These are phyloP conservation scores for Chaetophractus vellerosus DNA, from an alignment of 2,797 vertebrate species.

Conservation along the genomic window DNA sequence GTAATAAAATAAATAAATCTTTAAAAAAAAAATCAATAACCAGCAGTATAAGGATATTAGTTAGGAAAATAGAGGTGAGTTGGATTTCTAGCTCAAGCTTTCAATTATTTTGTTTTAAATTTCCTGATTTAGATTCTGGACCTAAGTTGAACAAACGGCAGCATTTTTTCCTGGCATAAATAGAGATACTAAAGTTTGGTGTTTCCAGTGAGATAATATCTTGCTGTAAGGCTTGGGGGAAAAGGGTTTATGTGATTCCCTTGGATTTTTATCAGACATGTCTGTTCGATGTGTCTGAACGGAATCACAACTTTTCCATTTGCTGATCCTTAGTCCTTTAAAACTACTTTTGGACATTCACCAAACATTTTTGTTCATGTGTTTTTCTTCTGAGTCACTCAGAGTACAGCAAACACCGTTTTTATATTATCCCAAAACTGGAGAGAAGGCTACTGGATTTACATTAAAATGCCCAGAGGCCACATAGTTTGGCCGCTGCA, in stretches of 20 bases:
- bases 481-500: neutral
- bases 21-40: neutral
- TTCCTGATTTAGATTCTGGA: neutral
- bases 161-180: neutral
- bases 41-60: neutral
- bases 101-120: neutral
- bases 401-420: neutral
- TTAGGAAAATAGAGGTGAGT: neutral
- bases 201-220: neutral
- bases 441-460: neutral
- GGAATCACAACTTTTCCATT: neutral
- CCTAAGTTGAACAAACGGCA: neutral
- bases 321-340: neutral
- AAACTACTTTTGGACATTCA: neutral
- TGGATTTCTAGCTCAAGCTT: neutral
- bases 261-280: neutral
- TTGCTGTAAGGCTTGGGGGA: neutral
- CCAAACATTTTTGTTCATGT: neutral
- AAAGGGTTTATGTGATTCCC: neutral
- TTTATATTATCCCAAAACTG: neutral
- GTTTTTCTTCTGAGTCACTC: neutral
- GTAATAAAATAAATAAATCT: too few relatives aligned
- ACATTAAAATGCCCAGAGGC: neutral
- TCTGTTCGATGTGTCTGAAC: slow-evolving; percentile 2
- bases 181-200: neutral